Percentiles rank a stretch among this genome's conserved stretches.
phyloP scores from a whole-genome alignment of 2,888 invertebrate genomes.

The Eudemis profundana region DNA sequence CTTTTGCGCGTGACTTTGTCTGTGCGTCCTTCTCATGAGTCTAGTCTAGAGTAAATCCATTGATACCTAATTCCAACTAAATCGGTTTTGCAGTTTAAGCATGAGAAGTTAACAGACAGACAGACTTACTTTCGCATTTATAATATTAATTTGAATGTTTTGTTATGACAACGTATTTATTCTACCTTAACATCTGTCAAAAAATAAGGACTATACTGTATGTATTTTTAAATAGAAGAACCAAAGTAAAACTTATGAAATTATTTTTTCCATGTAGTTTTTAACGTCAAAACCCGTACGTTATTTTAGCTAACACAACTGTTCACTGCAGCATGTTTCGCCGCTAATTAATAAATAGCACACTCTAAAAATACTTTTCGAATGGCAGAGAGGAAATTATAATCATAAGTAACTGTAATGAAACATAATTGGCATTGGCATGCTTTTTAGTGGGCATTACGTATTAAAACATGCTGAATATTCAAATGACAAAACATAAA shows the following conservation, averaged over 20 bases:
- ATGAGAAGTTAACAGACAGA: no score
- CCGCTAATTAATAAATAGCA: slow-evolving; percentile 70
- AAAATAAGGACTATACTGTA: no score
- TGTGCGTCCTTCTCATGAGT: no score
- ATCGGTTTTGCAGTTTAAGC: no score
- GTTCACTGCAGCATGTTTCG: slow-evolving; percentile 64
- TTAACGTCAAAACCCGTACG: slow-evolving; percentile 47
- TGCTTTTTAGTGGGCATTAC: slow-evolving; percentile 54
- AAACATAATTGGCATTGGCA: slow-evolving; percentile 69
- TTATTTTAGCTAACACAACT: slow-evolving; percentile 55
- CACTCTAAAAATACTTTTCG: slow-evolving; percentile 70
- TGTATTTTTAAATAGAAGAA: slow-evolving; percentile 23
- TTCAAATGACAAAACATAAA: slow-evolving; percentile 46
- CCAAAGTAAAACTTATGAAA: neutral
- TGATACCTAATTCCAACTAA: no score
- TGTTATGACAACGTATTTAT: no score
- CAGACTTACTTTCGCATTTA: no score
- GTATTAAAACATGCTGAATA: slow-evolving; percentile 43
- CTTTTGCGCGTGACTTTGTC: no score
- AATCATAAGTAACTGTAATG: slow-evolving; percentile 67
- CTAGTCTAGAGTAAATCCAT: no score
- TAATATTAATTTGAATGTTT: no score
- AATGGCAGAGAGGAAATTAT: slow-evolving; percentile 71
- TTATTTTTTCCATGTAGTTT: slow-evolving; percentile 7
- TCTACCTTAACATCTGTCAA: no score